Percentiles rank a stretch among this genome's conserved stretches.
phyloP scores from a whole-genome alignment of 1,140 invertebrate species.

The Caenorhabditis latens region DNA sequence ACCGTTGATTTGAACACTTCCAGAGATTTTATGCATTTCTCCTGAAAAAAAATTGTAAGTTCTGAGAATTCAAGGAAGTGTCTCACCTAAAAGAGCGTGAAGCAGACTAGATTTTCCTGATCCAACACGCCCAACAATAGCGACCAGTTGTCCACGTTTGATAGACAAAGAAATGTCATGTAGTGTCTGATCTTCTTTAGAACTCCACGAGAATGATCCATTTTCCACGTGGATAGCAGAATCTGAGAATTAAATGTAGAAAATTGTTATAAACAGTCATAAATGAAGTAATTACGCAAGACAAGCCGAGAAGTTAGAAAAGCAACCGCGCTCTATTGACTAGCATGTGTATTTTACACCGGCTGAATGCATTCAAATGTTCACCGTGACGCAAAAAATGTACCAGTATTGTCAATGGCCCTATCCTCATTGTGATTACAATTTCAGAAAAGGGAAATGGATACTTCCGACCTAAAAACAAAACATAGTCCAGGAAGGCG shows the following conservation, averaged over 20 bases:
- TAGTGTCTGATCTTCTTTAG: conserved; percentile 9
- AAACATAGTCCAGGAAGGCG: no score
- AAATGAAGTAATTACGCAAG: no score
- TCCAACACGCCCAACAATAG: conserved; percentile 80
- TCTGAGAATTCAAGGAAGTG: neutral
- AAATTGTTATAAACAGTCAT: neutral
- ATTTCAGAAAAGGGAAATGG: no score
- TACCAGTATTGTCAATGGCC: no score
- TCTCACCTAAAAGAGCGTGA: conserved; percentile 79
- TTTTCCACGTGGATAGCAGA: conserved; percentile 12
- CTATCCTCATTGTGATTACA: no score
- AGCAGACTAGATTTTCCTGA: conserved; percentile 81
- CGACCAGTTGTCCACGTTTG: conserved; percentile 81
- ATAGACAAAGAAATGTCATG: conserved; percentile 51
- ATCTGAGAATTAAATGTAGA: neutral
- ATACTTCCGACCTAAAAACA: no score
- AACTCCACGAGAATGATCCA: conserved; percentile 31
- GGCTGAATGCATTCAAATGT: no score
- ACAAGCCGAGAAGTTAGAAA: no score
- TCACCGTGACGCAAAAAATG: no score
- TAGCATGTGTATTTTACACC: no score
- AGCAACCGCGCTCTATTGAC: no score
- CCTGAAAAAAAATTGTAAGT: conserved; percentile 65
- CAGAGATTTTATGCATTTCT: conserved; percentile 78
- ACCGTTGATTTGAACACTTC: conserved; percentile 79